Conservation (phyloP, 2,113 vertebrate genomes). For the Otis tarda region DNA sequence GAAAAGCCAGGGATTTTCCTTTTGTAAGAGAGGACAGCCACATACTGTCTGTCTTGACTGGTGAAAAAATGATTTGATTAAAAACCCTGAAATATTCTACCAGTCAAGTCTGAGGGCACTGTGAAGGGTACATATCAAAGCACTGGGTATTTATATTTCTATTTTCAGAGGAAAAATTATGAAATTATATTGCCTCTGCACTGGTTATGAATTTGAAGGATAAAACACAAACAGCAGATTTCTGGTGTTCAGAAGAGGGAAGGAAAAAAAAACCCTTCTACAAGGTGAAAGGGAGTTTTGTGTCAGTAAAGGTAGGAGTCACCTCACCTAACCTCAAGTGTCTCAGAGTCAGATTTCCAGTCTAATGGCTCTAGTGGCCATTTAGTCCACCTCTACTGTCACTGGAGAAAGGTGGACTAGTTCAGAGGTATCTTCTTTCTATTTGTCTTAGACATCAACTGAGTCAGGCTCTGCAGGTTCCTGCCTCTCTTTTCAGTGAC, state of each 20-base stretch:
- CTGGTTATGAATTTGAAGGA: background rate
- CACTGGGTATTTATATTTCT: background rate
- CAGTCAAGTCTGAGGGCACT: background rate
- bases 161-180: background rate
- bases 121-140: background rate
- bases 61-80: background rate
- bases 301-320: background rate
- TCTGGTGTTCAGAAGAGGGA: background rate
- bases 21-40: background rate
- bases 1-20: background rate
- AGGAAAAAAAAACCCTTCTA: background rate
- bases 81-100: background rate
- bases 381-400: background rate
- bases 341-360: background rate
- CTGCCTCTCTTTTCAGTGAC: background rate
- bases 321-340: background rate
- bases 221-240: background rate
- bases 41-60: background rate
- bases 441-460: background rate
- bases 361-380: background rate
- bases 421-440: background rate
- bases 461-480: background rate
- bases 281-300: background rate
- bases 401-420: background rate
- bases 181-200: background rate